Evolutionary conservation across 2,113 vertebrate genomes (phyloP).

Genomic region (Cephalopterus ornatus): DNA sequence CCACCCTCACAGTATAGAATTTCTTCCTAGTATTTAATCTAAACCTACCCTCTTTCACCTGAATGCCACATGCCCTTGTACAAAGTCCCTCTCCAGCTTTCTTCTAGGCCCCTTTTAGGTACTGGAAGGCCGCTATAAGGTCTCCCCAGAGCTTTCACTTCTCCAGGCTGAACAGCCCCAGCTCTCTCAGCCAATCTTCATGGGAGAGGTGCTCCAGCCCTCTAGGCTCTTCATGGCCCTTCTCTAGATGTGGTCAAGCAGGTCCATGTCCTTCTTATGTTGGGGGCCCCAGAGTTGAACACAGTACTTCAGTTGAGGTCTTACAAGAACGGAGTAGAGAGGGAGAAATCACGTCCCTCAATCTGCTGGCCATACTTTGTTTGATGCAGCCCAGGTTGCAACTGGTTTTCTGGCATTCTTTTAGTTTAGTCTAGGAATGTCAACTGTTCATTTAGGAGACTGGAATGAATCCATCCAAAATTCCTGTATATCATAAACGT

Average conservation of each 20-base stretch:
- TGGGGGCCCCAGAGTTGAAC: neutral
- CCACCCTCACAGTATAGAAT: neutral
- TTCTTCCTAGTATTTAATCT: neutral
- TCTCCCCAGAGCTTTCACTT: neutral
- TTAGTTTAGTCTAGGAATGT: neutral
- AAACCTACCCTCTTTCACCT: neutral
- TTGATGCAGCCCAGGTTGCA: neutral
- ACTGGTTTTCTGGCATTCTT: neutral
- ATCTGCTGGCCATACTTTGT: neutral
- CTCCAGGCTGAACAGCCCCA: neutral
- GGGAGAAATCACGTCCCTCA: neutral
- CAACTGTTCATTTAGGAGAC: neutral
- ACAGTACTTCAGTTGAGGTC: neutral
- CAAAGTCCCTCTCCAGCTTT: neutral
- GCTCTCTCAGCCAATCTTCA: neutral
- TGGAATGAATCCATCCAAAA: neutral
- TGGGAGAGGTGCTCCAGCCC: neutral
- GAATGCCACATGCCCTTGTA: neutral
- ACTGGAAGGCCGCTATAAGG: neutral
- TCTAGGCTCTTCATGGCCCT: neutral
- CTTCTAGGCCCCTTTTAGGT: neutral
- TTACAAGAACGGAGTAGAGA: rapidly evolving
- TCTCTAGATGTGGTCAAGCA: neutral
- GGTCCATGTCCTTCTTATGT: neutral
- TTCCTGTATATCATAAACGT: neutral